A percentile compares a stretch with the other conserved stretches of the same genome.
phyloP scores from a whole-genome alignment of 2,797 vertebrate genomes.

The Hemibagrus guttatus region DNA sequence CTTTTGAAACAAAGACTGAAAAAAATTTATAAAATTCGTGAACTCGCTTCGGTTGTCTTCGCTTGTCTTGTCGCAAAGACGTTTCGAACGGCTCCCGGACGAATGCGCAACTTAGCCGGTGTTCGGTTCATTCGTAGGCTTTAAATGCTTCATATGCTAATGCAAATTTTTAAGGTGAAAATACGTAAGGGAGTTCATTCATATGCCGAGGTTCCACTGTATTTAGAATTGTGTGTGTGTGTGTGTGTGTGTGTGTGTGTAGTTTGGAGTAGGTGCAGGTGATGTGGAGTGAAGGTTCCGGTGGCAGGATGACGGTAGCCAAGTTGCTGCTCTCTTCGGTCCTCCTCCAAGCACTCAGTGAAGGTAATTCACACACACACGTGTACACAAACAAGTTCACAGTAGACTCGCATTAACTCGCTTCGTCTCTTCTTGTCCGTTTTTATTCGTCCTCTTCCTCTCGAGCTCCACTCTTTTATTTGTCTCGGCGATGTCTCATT shows the following conservation, averaged over 20 bases:
- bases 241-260: constrained; percentile 49
- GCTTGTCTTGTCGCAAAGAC: too few species aligned
- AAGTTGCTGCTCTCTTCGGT: constrained; percentile 74
- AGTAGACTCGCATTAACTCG: constrained; percentile 24
- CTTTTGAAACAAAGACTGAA: too few species aligned
- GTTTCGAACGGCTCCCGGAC: too few species aligned
- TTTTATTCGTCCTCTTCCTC: constrained; percentile 24
- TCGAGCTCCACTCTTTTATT: constrained; percentile 22
- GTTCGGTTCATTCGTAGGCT: too few species aligned
- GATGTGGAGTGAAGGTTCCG: constrained; percentile 66
- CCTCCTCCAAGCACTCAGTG: constrained; percentile 69
- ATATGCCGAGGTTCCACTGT: too few species aligned
- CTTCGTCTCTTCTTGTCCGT: constrained; percentile 9
- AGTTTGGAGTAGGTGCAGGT: constrained; percentile 60
- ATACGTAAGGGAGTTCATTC: too few species aligned
- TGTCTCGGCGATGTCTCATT: constrained; percentile 23
- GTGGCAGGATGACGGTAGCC: constrained; percentile 69
- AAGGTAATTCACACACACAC: constrained; percentile 64
- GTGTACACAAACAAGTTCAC: constrained; percentile 3
- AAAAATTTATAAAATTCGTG: too few species aligned
- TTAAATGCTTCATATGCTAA: too few species aligned
- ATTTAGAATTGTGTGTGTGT: constrained; percentile 30
- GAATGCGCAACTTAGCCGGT: too few species aligned
- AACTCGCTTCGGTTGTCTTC: too few species aligned
- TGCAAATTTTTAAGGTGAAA: too few species aligned